These are phyloP conservation scores for Sipha flava DNA, from an alignment of 1,140 invertebrate genomes.

Conservation along the genomic window DNA sequence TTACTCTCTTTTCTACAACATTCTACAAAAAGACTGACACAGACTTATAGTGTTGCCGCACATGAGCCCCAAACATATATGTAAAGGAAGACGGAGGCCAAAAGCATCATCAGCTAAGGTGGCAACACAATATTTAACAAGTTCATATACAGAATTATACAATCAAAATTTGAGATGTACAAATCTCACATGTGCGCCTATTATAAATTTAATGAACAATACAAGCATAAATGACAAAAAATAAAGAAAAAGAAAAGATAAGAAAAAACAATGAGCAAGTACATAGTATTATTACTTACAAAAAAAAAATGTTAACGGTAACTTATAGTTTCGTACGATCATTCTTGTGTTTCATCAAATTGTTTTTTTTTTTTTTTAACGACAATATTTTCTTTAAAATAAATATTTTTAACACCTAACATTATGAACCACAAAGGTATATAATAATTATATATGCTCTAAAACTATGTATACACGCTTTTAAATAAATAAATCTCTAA, in stretches of 20 bases:
- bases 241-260: neutral
- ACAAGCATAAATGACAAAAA: neutral
- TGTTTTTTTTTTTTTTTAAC: constrained; percentile 2
- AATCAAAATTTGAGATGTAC: neutral
- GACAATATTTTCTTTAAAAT: constrained; percentile 23
- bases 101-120: neutral
- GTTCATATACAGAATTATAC: neutral
- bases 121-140: neutral
- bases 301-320: constrained; percentile 27
- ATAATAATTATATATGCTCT: constrained; percentile 20
- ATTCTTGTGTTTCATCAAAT: constrained; percentile 26
- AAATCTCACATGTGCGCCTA: neutral
- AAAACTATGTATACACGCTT: constrained; percentile 23
- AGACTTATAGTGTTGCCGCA: neutral
- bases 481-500: constrained; percentile 31
- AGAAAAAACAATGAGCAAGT: constrained; percentile 30
- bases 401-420: constrained; percentile 27
- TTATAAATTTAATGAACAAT: constrained; percentile 9
- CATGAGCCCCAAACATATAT: neutral
- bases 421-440: constrained; percentile 33
- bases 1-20: neutral
- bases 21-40: neutral
- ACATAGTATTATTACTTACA: constrained; percentile 28
- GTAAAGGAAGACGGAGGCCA: constrained; percentile 10
- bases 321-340: constrained; percentile 29